Evolutionary conservation across 1,140 invertebrate species (phyloP).

Genomic region (Homalodisca vitripennis): DNA sequence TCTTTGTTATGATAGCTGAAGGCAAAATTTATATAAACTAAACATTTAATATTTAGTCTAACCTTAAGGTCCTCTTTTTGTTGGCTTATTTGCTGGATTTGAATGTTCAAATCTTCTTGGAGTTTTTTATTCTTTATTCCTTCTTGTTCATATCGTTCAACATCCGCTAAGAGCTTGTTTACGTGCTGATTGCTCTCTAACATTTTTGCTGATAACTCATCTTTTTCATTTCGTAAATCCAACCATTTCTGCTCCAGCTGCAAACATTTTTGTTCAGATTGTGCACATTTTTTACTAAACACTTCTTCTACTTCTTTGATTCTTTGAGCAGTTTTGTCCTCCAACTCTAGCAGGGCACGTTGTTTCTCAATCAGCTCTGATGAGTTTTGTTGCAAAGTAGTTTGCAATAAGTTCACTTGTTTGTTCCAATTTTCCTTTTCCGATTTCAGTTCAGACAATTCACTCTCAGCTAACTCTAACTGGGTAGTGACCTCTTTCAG

Average conservation of each 20-base stretch:
- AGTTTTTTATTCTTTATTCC: slow-evolving; percentile 16
- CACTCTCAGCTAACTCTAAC: slow-evolving; percentile 33
- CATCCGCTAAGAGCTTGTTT: neutral
- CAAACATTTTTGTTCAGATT: slow-evolving; percentile 1
- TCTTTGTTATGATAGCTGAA: too few species aligned
- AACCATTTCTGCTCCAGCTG: slow-evolving; percentile 9
- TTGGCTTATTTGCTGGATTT: slow-evolving; percentile 1
- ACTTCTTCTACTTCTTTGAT: neutral
- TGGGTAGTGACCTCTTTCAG: slow-evolving; percentile 35
- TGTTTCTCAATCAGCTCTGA: slow-evolving; percentile 49
- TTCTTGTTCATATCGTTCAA: neutral
- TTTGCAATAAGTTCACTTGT: slow-evolving; percentile 52
- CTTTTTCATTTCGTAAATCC: neutral
- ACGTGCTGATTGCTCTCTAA: neutral
- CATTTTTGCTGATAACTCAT: neutral
- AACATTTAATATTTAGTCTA: too few species aligned
- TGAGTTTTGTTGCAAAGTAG: slow-evolving; percentile 49
- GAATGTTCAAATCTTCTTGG: neutral
- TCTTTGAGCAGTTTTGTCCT: neutral
- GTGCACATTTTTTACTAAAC: neutral
- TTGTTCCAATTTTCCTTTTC: slow-evolving; percentile 50
- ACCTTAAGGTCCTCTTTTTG: slow-evolving; percentile 12
- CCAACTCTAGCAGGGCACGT: slow-evolving; percentile 43
- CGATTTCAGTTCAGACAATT: slow-evolving; percentile 31
- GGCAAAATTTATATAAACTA: too few species aligned